Conservation (phyloP, 2,113 vertebrate species). For the Lonchura striata region DNA sequence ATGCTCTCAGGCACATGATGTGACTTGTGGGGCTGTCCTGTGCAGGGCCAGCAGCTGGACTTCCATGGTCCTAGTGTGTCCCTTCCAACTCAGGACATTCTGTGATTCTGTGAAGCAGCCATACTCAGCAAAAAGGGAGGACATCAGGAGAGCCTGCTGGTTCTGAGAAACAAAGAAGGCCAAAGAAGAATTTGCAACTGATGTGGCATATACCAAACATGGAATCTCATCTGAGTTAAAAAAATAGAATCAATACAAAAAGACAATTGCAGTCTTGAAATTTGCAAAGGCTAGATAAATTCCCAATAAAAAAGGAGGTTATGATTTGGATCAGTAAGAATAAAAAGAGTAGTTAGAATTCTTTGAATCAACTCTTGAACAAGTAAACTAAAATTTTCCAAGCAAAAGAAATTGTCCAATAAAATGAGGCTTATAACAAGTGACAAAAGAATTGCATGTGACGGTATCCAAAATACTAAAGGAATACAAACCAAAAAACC, state of each 20-base stretch:
- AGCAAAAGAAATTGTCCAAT: neutral
- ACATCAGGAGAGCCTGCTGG: neutral
- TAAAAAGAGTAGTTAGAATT: neutral
- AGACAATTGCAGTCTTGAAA: neutral
- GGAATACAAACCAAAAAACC: neutral
- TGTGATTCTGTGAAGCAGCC: neutral
- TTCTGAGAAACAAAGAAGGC: neutral
- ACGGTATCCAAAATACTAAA: neutral
- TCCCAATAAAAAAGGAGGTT: neutral
- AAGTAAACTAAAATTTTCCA: neutral
- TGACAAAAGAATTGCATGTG: neutral
- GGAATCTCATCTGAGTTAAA: neutral
- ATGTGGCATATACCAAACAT: neutral
- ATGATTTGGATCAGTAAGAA: neutral
- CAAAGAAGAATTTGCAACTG: neutral
- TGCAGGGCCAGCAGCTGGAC: neutral
- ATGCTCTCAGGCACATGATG: neutral
- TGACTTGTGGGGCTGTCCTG: neutral
- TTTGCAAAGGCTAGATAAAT: neutral
- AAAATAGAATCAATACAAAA: neutral
- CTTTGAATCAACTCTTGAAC: neutral
- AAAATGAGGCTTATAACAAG: neutral
- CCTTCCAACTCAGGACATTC: neutral
- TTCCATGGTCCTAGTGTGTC: no score
- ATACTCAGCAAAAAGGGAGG: neutral